A percentile compares a stretch with the other conserved stretches of the same genome.
Conservation (phyloP, 2,797 vertebrate genomes). For the Sebastes cheni region DNA sequence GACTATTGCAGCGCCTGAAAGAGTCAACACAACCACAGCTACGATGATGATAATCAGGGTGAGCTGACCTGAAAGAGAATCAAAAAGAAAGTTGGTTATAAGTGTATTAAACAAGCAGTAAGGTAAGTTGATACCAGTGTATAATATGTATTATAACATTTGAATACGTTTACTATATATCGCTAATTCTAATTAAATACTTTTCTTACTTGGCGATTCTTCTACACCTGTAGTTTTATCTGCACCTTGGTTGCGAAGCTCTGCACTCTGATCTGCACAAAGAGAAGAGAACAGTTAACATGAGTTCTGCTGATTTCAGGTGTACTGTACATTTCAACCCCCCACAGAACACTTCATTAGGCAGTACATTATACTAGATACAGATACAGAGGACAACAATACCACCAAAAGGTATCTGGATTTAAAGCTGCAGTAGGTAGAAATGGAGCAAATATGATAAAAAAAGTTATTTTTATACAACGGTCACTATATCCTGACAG, state of each 20-base stretch:
- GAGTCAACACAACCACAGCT: constrained; percentile 58
- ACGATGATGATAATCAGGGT: constrained; percentile 67
- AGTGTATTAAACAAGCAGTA: not conserved
- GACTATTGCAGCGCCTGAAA: constrained; percentile 59
- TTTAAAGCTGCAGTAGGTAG: not conserved
- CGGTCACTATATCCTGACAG: too few species aligned
- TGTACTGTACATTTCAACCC: not conserved
- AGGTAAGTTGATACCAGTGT: not conserved
- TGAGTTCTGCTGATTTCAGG: not conserved
- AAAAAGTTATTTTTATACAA: too few species aligned
- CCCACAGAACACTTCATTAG: not conserved
- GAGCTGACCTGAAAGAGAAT: constrained; percentile 55
- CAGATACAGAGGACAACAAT: not conserved
- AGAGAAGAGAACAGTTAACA: not conserved
- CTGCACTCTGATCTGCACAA: not conserved
- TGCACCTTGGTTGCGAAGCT: fast-evolving
- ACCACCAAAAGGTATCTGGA: not conserved
- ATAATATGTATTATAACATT: not conserved
- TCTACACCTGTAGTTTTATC: constrained; percentile 28
- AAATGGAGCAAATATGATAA: too few species aligned
- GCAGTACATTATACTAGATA: not conserved
- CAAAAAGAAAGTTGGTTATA: not conserved
- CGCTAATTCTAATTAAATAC: not conserved
- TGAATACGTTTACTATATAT: not conserved
- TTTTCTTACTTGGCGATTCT: constrained; percentile 27